phyloP scores from a whole-genome alignment of 1,140 invertebrate genomes.

The Portunus trituberculatus region DNA sequence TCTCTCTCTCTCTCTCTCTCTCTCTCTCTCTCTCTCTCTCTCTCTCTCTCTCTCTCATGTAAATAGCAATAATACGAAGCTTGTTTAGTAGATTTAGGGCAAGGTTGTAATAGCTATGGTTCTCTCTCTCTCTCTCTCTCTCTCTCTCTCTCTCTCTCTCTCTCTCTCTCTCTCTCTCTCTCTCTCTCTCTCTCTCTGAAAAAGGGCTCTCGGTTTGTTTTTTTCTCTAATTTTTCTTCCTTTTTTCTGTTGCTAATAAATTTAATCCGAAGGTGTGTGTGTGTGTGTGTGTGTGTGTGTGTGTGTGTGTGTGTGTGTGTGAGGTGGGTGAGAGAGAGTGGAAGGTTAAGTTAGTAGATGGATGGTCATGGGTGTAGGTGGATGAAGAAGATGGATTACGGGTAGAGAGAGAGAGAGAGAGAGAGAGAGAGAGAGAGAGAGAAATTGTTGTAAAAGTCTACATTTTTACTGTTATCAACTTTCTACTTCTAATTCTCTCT shows the following conservation, averaged over 20 bases:
- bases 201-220: not conserved
- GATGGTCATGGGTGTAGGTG: too few relatives aligned
- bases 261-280: too few relatives aligned
- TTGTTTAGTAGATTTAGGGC: not conserved
- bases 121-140: not conserved
- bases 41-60: not conserved
- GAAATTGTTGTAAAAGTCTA: too few relatives aligned
- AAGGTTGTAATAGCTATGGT: not conserved
- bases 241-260: not conserved
- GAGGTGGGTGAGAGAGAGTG: too few relatives aligned
- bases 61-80: not conserved
- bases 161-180: slow-evolving; percentile 32
- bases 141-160: not conserved
- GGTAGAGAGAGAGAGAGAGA: too few relatives aligned
- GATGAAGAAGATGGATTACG: too few relatives aligned
- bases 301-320: too few relatives aligned
- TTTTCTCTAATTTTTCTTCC: not conserved
- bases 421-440: too few relatives aligned
- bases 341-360: too few relatives aligned
- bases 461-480: too few relatives aligned
- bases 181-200: not conserved
- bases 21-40: not conserved
- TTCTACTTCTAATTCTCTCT: too few relatives aligned
- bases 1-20: slow-evolving; percentile 15
- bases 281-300: too few relatives aligned